These are phyloP conservation scores for Aphaenogaster ashmeadi DNA, from an alignment of 1,140 invertebrate genomes.

Conservation along the genomic window DNA sequence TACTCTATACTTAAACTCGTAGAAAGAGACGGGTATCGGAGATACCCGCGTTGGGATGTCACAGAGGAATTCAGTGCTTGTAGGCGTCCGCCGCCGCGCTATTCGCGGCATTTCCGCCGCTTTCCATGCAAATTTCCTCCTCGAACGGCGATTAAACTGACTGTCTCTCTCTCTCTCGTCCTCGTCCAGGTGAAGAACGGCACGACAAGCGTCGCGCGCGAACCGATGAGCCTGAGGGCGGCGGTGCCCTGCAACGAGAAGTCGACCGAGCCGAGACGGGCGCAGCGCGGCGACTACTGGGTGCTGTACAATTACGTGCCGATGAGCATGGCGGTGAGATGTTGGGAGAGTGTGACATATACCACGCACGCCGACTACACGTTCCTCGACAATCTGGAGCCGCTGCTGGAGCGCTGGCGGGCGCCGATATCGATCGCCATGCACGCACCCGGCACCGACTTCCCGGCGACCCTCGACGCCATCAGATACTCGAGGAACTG, in stretches of 20 bases:
- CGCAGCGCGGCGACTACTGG: constrained; percentile 95
- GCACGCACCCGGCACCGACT: constrained; percentile 91
- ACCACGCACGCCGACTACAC: constrained; percentile 97
- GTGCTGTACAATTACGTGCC: constrained; percentile 95
- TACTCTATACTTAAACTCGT: neutral
- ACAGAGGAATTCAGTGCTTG: constrained; percentile 9
- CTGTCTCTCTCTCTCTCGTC: constrained; percentile 6
- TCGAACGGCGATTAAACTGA: neutral
- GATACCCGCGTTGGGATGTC: neutral
- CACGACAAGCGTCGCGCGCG: neutral
- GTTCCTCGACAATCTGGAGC: constrained; percentile 95
- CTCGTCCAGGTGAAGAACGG: constrained; percentile 53
- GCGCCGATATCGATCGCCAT: constrained; percentile 91
- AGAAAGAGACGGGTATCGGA: neutral
- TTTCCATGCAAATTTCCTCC: constrained; percentile 41
- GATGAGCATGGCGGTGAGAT: constrained; percentile 86
- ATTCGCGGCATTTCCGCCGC: constrained; percentile 42
- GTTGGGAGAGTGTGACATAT: constrained; percentile 95
- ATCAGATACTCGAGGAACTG: constrained; percentile 89
- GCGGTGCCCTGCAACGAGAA: constrained; percentile 90
- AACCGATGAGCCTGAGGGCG: constrained; percentile 83
- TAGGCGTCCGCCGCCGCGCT: neutral
- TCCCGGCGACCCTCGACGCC: constrained; percentile 87
- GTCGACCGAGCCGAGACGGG: constrained; percentile 88
- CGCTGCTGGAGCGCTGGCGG: constrained; percentile 91